Evolutionary conservation across 2,888 invertebrate species (phyloP).

Genomic region (Drosophila mulleri): DNA sequence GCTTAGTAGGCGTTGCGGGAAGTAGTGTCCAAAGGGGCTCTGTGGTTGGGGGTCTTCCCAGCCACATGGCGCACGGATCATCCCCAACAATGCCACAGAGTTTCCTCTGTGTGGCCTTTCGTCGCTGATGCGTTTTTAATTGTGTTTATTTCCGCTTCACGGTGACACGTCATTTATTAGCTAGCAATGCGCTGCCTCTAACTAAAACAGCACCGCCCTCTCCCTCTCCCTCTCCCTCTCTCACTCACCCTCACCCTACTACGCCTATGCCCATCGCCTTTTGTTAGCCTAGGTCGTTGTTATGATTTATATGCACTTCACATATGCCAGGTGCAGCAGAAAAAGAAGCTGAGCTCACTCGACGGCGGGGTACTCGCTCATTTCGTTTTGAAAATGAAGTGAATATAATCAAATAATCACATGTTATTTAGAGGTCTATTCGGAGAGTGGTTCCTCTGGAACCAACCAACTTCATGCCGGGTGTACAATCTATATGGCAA

Average conservation of each 20-base stretch:
- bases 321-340: slow-evolving; percentile 12
- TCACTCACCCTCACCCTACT: not conserved
- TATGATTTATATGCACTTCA: slow-evolving; percentile 58
- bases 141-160: slow-evolving; percentile 79
- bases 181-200: slow-evolving; percentile 20
- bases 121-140: slow-evolving; percentile 81
- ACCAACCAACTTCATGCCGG: not conserved
- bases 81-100: slow-evolving; percentile 9
- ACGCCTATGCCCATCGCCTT: slow-evolving; percentile 16
- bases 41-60: not conserved
- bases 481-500: not conserved
- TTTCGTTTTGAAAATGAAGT: too few relatives aligned
- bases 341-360: not conserved
- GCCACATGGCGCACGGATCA: slow-evolving; percentile 15
- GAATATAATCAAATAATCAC: too few relatives aligned
- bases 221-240: too few relatives aligned
- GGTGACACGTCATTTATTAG: slow-evolving; percentile 79
- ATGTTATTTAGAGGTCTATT: not conserved
- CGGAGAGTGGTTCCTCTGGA: too few relatives aligned
- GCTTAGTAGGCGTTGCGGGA: not conserved
- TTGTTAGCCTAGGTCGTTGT: slow-evolving; percentile 47
- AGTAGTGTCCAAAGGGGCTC: not conserved
- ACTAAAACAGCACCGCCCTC: not conserved
- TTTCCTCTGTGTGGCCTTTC: slow-evolving; percentile 30
- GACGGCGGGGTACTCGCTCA: not conserved